These are phyloP conservation scores for Staurois parvus DNA, from an alignment of 2,797 vertebrate species.

Conservation along the genomic window DNA sequence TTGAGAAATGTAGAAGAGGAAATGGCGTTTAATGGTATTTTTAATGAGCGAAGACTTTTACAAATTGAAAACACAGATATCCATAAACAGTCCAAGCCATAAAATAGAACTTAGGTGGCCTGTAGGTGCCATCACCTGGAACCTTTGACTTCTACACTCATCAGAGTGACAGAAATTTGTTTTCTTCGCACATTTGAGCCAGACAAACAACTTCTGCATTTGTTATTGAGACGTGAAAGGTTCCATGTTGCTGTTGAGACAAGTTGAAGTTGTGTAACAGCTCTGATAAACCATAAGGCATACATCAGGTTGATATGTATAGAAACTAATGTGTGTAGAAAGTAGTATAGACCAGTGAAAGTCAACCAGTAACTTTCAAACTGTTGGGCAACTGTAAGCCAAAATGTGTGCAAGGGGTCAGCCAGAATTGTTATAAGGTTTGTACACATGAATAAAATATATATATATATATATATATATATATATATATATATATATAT, in stretches of 20 bases:
- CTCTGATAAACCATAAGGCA: background rate
- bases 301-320: background rate
- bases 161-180: background rate
- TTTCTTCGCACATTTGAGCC: background rate
- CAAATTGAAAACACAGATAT: too few species aligned
- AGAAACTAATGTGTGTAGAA: too few species aligned
- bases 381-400: background rate
- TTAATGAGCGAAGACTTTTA: too few species aligned
- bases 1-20: too few species aligned
- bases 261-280: slow-evolving; percentile 12
- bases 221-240: background rate
- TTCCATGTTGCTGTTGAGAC: slow-evolving; percentile 6
- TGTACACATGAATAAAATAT: too few species aligned
- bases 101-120: background rate
- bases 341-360: background rate
- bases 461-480: too few species aligned
- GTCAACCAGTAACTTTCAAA: background rate
- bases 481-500: too few species aligned
- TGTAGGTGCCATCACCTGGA: background rate
- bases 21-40: too few species aligned
- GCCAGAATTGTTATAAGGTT: too few species aligned
- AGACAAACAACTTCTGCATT: slow-evolving; percentile 3
- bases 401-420: background rate
- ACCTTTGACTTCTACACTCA: background rate
- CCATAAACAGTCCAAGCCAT: too few species aligned